phyloP scores from a whole-genome alignment of 2,888 invertebrate genomes.

The Drepana falcataria region DNA sequence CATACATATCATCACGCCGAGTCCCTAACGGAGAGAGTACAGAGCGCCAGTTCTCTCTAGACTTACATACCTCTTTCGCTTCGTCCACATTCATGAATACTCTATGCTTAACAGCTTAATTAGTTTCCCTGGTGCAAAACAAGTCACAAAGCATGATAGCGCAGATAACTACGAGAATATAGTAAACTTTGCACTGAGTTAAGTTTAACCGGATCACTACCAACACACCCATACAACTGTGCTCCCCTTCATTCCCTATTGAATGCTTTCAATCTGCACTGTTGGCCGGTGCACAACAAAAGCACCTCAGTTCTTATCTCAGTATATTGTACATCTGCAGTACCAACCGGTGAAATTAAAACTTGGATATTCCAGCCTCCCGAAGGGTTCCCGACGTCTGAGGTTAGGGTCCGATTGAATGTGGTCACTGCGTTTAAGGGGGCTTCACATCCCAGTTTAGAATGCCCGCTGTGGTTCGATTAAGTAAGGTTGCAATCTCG shows the following conservation, averaged over 20 bases:
- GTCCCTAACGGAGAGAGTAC: too few relatives aligned
- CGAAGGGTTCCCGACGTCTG: slow-evolving; percentile 45
- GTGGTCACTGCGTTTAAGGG: slow-evolving; percentile 48
- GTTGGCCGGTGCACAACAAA: slow-evolving; percentile 14
- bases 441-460: slow-evolving; percentile 33
- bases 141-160: too few relatives aligned
- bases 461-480: slow-evolving; percentile 40
- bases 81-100: too few relatives aligned
- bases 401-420: slow-evolving; percentile 64
- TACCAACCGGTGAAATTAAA: slow-evolving; percentile 48
- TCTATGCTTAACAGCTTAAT: too few relatives aligned
- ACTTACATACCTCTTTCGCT: too few relatives aligned
- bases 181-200: neutral
- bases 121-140: too few relatives aligned
- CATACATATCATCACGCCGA: too few relatives aligned
- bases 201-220: too few relatives aligned
- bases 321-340: slow-evolving; percentile 50
- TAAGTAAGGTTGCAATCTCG: slow-evolving; percentile 40
- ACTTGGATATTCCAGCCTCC: slow-evolving; percentile 45
- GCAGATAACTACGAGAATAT: too few relatives aligned
- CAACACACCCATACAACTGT: neutral
- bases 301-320: slow-evolving; percentile 45
- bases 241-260: neutral
- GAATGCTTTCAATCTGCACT: neutral
- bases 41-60: too few relatives aligned